phyloP scores from a whole-genome alignment of 2,797 vertebrate genomes.

The Acipenser transmontanus region DNA sequence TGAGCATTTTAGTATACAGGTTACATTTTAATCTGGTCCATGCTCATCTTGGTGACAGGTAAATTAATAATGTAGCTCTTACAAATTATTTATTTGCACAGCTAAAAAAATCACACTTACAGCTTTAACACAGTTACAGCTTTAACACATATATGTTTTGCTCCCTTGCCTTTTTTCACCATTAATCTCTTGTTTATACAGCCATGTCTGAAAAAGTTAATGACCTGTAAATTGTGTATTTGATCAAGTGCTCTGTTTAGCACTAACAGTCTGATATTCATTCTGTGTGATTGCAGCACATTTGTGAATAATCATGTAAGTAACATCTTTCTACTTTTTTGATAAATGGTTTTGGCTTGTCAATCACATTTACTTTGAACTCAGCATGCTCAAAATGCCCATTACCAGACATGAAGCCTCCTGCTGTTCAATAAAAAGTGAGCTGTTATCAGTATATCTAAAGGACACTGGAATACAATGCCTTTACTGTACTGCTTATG shows the following conservation, averaged over 20 bases:
- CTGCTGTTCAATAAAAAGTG: neutral
- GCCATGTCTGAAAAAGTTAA: neutral
- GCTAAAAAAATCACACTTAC: no score
- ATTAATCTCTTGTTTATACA: slow-evolving; percentile 2
- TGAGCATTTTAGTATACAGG: no score
- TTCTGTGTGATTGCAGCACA: neutral
- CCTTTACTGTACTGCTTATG: no score
- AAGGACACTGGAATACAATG: no score
- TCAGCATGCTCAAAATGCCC: neutral
- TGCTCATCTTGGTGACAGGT: no score
- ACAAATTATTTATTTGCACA: no score
- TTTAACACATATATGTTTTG: no score
- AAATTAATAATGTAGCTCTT: no score
- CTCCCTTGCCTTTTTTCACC: neutral
- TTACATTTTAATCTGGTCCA: no score
- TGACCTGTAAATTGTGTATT: neutral
- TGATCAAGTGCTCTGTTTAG: neutral
- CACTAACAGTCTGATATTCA: neutral
- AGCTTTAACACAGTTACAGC: no score
- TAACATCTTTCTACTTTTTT: neutral
- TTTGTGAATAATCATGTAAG: neutral
- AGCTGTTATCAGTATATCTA: no score
- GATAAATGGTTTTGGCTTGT: slow-evolving; percentile 3
- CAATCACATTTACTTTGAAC: slow-evolving; percentile 1
- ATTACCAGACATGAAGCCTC: neutral